These are phyloP conservation scores for Drosophila rufa DNA, from an alignment of 1,140 invertebrate genomes.

Conservation along the genomic window DNA sequence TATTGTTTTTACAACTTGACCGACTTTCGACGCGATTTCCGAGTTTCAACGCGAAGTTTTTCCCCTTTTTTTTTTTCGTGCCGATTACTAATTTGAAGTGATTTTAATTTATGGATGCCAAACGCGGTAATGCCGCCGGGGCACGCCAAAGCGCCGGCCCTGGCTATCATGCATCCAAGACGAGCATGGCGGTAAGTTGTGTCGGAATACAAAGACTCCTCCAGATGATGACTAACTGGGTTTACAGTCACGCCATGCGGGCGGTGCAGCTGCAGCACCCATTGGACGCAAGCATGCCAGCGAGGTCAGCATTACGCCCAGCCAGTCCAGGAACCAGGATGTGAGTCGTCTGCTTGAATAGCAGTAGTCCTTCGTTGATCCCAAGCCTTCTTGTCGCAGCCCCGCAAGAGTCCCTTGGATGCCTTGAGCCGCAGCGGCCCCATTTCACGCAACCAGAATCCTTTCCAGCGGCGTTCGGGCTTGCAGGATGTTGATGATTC, in stretches of 20 bases:
- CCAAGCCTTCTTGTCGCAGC: constrained; percentile 28
- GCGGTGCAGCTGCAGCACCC: neutral
- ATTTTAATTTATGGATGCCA: constrained; percentile 66
- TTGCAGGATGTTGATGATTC: constrained; percentile 79
- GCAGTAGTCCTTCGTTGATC: neutral
- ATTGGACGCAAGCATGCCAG: constrained; percentile 60
- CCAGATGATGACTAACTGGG: constrained; percentile 26
- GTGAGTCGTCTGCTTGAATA: constrained; percentile 35
- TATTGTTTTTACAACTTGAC: constrained; percentile 46
- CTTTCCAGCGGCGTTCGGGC: constrained; percentile 75
- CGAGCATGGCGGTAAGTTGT: constrained; percentile 67
- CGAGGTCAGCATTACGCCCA: constrained; percentile 75
- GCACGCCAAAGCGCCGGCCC: constrained; percentile 52
- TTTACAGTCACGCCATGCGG: constrained; percentile 58
- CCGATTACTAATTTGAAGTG: constrained; percentile 45
- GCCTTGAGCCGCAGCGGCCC: constrained; percentile 61
- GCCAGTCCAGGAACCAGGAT: constrained; percentile 61
- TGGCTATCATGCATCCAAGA: constrained; percentile 56
- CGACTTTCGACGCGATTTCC: constrained; percentile 39
- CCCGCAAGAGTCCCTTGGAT: constrained; percentile 74
- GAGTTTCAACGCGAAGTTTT: constrained; percentile 38
- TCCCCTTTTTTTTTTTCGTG: constrained; percentile 39
- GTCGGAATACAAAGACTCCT: constrained; percentile 17
- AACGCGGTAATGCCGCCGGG: constrained; percentile 51
- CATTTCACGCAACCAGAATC: constrained; percentile 49